These are phyloP conservation scores for Oegoconia quadripuncta DNA, from an alignment of 2,888 invertebrate species.

Conservation along the genomic window DNA sequence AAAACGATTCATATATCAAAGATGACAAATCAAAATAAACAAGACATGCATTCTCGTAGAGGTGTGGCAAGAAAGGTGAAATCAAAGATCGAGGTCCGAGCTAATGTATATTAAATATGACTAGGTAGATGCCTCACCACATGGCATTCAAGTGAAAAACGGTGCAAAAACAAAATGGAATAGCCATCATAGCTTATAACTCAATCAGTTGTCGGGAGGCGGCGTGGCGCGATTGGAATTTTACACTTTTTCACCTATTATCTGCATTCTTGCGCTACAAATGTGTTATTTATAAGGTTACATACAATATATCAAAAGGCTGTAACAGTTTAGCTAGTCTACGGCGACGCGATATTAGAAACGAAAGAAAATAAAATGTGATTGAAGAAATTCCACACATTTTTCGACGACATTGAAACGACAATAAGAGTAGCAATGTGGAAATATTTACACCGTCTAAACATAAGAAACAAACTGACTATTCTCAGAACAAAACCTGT, in stretches of 20 bases:
- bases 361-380: constrained; percentile 45
- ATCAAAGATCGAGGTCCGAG: constrained; percentile 54
- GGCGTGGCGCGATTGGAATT: constrained; percentile 60
- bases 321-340: constrained; percentile 39
- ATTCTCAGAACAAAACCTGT: no score
- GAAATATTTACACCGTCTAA: no score
- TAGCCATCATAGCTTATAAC: constrained; percentile 76
- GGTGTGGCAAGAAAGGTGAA: constrained; percentile 57
- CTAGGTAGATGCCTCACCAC: constrained; percentile 39
- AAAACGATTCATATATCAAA: constrained; percentile 69
- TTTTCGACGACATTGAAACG: constrained; percentile 23
- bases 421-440: not conserved
- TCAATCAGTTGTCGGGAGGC: constrained; percentile 59
- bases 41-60: constrained; percentile 57
- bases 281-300: constrained; percentile 53
- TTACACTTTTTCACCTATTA: constrained; percentile 69
- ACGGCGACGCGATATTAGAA: constrained; percentile 39
- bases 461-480: no score
- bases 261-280: constrained; percentile 53
- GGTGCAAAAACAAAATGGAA: constrained; percentile 68
- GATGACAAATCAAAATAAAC: constrained; percentile 74
- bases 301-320: no score
- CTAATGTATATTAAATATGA: constrained; percentile 74
- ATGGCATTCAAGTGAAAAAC: constrained; percentile 70
- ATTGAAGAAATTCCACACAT: constrained; percentile 52